Percentiles rank a stretch among this genome's conserved stretches.
phyloP scores from a whole-genome alignment of 2,797 vertebrate species.

The Parotocinclus haroldoi region DNA sequence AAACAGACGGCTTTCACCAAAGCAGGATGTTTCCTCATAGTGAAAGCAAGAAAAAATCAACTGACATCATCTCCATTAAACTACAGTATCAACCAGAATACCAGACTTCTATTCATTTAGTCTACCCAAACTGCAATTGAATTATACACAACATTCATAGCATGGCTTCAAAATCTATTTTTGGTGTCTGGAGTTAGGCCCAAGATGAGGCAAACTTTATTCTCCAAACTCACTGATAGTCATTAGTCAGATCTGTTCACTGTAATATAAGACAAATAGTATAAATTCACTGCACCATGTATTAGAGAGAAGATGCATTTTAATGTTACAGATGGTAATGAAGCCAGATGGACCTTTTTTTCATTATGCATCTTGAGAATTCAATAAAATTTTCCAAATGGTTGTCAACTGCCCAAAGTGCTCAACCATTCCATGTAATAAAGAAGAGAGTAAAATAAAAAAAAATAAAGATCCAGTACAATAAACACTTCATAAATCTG shows the following conservation, averaged over 20 bases:
- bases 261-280: not conserved
- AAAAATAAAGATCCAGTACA: too few relatives aligned
- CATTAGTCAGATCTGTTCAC: too few relatives aligned
- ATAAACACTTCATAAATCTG: too few relatives aligned
- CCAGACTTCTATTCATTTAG: not conserved
- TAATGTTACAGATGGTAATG: slow-evolving; percentile 1
- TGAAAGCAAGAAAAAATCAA: not conserved
- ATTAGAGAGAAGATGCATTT: not conserved
- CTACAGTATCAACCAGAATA: slow-evolving; percentile 11
- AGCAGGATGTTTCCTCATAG: too few relatives aligned
- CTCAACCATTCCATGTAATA: slow-evolving; percentile 9
- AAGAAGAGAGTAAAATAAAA: not conserved
- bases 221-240: not conserved
- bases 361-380: slow-evolving; percentile 2
- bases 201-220: slow-evolving; percentile 10
- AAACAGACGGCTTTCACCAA: not conserved
- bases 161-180: slow-evolving; percentile 15
- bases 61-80: slow-evolving; percentile 15
- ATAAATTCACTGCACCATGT: slow-evolving; percentile 4
- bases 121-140: not conserved
- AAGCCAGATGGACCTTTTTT: slow-evolving; percentile 8
- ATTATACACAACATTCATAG: not conserved
- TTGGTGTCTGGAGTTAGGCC: slow-evolving; percentile 5
- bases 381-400: slow-evolving; percentile 20
- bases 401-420: slow-evolving; percentile 17